Evolutionary conservation across 2,113 vertebrate species (phyloP), one percentile per base, ranked within the genome.

Genomic region (Entomyzon cyanotis): DNA sequence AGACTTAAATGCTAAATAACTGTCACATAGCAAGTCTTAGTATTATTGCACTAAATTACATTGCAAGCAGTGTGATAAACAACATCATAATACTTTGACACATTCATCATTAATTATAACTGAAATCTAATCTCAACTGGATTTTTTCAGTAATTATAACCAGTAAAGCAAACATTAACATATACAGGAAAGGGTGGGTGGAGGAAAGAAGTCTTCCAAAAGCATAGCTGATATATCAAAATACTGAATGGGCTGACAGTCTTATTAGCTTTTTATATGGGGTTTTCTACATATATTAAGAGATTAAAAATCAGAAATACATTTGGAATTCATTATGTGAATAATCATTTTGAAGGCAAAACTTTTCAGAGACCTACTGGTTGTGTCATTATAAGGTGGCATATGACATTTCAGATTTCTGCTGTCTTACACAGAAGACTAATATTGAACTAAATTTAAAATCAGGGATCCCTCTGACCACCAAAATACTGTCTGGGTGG

Each of bases 61-160:
- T 93, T 92, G 80, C 90, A 92, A 87, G 94, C 80, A 92, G 83
- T 52, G 50, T 95, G 95, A 96, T 96, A 97, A 97, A 97, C 96
- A 97, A 65, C 94, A 87, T 96, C 94, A 89, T 96, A 97, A 97
- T 96, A 77, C 90, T 93, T 93, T 95, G 94, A 95, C 92, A 95
- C n/a, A 82, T 92, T 93, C 76, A 50, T 92, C 93, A 93, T 96
- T 95, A 96, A 97, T 96, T 96, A 92, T 90, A 90, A 92, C 64
- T 89, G 93, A 96, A 96, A 96, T 96, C 85, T 92, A 93, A 95
- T 97, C 95, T 95, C 80, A 92, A 33, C 80, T 93, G 94, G n/a
- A 39, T 71, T 87, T 96, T 95, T 93, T 76, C 90, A 69, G 90
- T 82, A 93, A 96, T 96, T 94, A 88, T 71, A 92, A 67, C 90